Conservation (phyloP, 1,140 invertebrate species). For the Leptoteleia sp. region DNA sequence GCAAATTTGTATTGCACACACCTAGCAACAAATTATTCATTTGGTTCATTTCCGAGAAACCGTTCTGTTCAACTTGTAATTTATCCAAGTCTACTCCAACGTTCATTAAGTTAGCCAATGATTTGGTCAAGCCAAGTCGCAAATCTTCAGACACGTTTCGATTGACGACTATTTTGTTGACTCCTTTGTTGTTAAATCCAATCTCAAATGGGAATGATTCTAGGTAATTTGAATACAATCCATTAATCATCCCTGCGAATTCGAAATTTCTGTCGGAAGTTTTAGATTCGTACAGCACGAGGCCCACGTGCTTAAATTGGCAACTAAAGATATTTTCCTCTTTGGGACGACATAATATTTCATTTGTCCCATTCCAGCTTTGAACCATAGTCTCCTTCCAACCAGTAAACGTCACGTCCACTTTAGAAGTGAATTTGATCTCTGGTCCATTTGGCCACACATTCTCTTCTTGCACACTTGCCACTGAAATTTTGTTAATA, state of each 20-base stretch:
- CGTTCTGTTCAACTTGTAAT: neutral
- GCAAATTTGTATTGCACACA: neutral
- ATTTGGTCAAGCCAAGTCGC: neutral
- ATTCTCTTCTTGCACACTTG: neutral
- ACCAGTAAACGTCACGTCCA: neutral
- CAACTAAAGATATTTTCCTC: neutral
- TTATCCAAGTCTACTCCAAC: conserved; percentile 2
- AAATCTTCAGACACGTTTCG: neutral
- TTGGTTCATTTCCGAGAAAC: neutral
- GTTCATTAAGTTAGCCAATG: conserved; percentile 1
- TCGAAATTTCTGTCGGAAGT: neutral
- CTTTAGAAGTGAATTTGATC: neutral
- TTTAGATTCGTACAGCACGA: neutral
- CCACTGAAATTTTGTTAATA: conserved; percentile 18
- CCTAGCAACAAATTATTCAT: conserved; percentile 23
- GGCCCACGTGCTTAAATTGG: neutral
- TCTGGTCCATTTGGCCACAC: conserved; percentile 14
- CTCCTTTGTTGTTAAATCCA: conserved; percentile 9
- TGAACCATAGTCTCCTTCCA: neutral
- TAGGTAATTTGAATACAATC: no score
- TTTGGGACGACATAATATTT: conserved; percentile 5
- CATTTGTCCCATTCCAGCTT: conserved; percentile 1
- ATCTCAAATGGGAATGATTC: conserved; percentile 8
- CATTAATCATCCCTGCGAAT: neutral
- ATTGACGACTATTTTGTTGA: neutral